Conservation (phyloP, 2,797 vertebrate species). For the Phataginus tetradactyla region DNA sequence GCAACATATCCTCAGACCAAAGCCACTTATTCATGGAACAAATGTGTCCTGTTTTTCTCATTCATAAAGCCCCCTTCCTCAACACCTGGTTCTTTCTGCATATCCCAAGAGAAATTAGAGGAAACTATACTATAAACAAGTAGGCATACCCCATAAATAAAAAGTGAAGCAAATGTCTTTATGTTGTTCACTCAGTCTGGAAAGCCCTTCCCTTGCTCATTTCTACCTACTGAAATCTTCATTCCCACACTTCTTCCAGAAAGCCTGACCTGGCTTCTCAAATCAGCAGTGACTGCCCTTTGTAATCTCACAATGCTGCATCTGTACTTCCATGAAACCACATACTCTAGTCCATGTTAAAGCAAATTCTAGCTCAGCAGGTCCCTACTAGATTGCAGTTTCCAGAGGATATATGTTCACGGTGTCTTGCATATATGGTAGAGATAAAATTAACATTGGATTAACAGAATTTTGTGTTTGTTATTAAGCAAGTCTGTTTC, state of each 20-base stretch:
- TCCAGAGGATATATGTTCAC: neutral
- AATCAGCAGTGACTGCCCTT: neutral
- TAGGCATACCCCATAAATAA: neutral
- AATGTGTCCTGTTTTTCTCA: neutral
- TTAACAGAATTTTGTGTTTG: neutral
- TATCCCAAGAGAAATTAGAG: neutral
- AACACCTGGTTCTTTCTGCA: neutral
- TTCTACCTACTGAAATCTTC: neutral
- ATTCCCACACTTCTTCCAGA: neutral
- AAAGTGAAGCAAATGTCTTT: neutral
- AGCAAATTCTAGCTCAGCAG: neutral
- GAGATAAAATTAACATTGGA: neutral
- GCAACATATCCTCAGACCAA: neutral
- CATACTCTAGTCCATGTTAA: neutral
- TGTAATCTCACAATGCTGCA: neutral
- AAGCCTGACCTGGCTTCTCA: neutral
- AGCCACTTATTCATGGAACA: neutral
- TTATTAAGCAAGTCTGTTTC: slow-evolving; percentile 1
- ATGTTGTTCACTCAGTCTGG: neutral
- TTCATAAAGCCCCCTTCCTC: neutral
- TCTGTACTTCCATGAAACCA: neutral
- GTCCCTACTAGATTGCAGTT: neutral
- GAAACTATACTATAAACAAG: neutral
- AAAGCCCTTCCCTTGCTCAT: neutral
- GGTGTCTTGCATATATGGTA: neutral